These are phyloP conservation scores for Cydia fagiglandana DNA, from an alignment of 1,140 invertebrate species.

Conservation along the genomic window DNA sequence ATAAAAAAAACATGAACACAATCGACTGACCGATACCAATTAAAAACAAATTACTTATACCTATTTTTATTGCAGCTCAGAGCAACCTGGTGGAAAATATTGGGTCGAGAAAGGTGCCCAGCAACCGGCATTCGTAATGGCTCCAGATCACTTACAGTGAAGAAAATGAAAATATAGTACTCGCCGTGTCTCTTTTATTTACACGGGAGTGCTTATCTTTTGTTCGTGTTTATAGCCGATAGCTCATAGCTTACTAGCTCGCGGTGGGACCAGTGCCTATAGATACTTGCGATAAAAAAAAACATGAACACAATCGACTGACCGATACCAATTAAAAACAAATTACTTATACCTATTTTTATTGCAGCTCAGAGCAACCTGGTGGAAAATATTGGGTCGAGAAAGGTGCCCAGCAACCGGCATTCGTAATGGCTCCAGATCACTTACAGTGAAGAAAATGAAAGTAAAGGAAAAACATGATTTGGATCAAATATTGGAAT, in stretches of 20 bases:
- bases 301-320: neutral
- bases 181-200: too few species aligned
- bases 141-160: neutral
- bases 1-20: neutral
- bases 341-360: neutral
- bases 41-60: neutral
- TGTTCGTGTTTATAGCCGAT: too few species aligned
- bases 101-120: neutral
- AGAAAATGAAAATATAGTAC: too few species aligned
- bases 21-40: neutral
- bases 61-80: neutral
- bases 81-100: neutral
- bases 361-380: neutral
- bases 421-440: neutral
- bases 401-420: neutral
- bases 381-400: neutral
- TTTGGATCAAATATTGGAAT: too few species aligned
- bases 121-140: constrained; percentile 12
- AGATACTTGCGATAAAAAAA: too few species aligned
- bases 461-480: too few species aligned
- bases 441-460: too few species aligned
- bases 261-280: too few species aligned
- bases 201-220: too few species aligned
- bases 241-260: too few species aligned
- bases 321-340: neutral